Conservation (phyloP, 2,113 vertebrate genomes). For the Sapajus apella region DNA sequence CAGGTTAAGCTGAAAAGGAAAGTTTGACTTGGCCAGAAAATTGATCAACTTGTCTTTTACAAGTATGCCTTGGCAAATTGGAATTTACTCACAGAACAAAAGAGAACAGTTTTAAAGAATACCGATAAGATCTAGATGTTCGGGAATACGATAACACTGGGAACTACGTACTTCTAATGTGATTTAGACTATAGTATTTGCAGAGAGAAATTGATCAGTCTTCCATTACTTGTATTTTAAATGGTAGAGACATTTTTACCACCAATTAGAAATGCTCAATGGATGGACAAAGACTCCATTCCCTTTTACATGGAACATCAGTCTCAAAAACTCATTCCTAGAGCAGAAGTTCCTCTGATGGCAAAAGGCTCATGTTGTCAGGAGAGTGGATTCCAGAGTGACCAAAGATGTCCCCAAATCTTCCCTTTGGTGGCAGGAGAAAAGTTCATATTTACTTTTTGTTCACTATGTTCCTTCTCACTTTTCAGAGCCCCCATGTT, state of each 20-base stretch:
- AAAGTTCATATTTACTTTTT: not conserved
- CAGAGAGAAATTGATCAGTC: not conserved
- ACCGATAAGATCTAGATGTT: not conserved
- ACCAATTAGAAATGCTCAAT: not conserved
- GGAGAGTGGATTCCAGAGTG: not conserved
- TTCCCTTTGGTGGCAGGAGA: not conserved
- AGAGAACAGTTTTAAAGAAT: not conserved
- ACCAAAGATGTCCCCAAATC: not conserved
- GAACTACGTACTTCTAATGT: not conserved
- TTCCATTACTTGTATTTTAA: not conserved
- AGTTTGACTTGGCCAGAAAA: not conserved
- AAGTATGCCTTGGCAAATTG: not conserved
- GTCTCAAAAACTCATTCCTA: not conserved
- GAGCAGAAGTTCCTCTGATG: not conserved
- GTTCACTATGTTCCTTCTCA: not conserved
- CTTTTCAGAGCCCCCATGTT: not conserved
- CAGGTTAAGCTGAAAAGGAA: not conserved
- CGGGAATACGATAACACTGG: not conserved
- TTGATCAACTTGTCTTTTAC: not conserved
- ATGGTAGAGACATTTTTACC: not conserved
- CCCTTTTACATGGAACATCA: fast-evolving
- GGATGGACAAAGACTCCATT: not conserved
- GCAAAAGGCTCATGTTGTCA: not conserved
- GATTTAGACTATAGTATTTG: not conserved
- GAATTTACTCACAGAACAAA: not conserved